Conservation (phyloP, 2,113 vertebrate species). For the Poeciliopsis retropinna region DNA sequence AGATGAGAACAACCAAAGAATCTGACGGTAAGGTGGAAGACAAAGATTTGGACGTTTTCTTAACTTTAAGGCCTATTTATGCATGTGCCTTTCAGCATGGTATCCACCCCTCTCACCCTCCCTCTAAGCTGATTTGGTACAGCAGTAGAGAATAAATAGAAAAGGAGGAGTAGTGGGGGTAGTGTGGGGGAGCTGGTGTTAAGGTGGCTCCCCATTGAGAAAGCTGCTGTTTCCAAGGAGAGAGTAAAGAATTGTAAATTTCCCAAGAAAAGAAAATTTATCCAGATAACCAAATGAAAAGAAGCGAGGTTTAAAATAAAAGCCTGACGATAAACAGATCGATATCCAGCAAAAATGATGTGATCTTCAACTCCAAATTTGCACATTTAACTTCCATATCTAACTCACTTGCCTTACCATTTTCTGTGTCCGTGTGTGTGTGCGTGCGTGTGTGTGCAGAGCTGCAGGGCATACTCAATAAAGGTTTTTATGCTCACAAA, state of each 20-base stretch:
- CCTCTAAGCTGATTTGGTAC: conserved; percentile 60
- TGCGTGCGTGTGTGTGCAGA: conserved; percentile 22
- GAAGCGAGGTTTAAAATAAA: conserved; percentile 48
- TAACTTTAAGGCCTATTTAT: conserved; percentile 56
- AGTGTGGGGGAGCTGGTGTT: conserved; percentile 40
- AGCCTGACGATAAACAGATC: conserved; percentile 54
- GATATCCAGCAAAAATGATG: conserved; percentile 61
- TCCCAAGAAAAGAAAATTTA: conserved; percentile 38
- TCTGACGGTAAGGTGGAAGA: conserved; percentile 13
- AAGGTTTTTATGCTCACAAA: conserved; percentile 73
- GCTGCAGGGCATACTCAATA: conserved; percentile 62
- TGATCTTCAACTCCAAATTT: conserved; percentile 61
- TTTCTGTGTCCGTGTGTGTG: conserved; percentile 16
- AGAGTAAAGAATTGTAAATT: conserved; percentile 66
- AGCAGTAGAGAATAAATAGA: conserved; percentile 61
- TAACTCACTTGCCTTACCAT: conserved; percentile 45
- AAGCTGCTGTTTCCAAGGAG: conserved; percentile 73
- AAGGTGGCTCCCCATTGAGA: conserved; percentile 57
- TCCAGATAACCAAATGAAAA: conserved; percentile 47
- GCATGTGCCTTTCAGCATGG: conserved; percentile 41
- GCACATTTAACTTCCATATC: conserved; percentile 67
- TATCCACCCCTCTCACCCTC: conserved; percentile 29
- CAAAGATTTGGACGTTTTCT: conserved; percentile 31
- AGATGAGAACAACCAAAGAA: conserved; percentile 57
- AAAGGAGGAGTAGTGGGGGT: conserved; percentile 39